phyloP scores from a whole-genome alignment of 2,888 invertebrate species.

The Liodrosophila aerea region DNA sequence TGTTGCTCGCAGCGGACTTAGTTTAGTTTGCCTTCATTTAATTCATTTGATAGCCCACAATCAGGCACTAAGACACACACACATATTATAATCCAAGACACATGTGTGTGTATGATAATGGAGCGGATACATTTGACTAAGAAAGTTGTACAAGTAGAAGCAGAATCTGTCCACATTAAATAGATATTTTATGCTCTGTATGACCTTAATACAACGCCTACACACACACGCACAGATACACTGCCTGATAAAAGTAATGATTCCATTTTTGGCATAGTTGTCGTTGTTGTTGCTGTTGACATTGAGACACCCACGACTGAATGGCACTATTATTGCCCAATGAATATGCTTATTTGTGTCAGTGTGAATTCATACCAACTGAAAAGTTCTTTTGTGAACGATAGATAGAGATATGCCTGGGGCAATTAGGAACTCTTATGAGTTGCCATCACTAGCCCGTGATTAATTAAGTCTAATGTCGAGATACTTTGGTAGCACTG shows the following conservation, averaged over 20 bases:
- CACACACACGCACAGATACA: neutral
- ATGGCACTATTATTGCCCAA: neutral
- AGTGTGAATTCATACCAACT: no score
- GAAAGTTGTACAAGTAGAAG: neutral
- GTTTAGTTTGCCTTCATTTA: slow-evolving; percentile 12
- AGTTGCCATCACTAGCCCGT: slow-evolving; percentile 43
- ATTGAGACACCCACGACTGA: slow-evolving; percentile 1
- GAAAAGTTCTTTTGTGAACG: no score
- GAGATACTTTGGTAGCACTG: slow-evolving; percentile 45
- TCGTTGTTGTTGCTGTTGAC: slow-evolving; percentile 3
- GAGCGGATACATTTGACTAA: slow-evolving; percentile 1
- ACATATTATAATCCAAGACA: no score
- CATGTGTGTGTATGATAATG: slow-evolving; percentile 12
- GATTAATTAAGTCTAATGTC: slow-evolving; percentile 51
- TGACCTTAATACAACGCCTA: no score
- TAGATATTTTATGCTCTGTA: neutral
- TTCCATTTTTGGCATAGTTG: slow-evolving; percentile 1
- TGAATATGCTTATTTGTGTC: no score
- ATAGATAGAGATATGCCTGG: no score
- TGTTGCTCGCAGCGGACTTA: no score
- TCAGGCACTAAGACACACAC: neutral
- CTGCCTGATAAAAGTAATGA: slow-evolving; percentile 1
- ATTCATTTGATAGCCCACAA: slow-evolving; percentile 28
- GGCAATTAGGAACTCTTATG: no score
- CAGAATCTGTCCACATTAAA: neutral